Base-by-base conservation (phyloP, 2,113 vertebrate species). In the Myocastor coypus region DNA sequence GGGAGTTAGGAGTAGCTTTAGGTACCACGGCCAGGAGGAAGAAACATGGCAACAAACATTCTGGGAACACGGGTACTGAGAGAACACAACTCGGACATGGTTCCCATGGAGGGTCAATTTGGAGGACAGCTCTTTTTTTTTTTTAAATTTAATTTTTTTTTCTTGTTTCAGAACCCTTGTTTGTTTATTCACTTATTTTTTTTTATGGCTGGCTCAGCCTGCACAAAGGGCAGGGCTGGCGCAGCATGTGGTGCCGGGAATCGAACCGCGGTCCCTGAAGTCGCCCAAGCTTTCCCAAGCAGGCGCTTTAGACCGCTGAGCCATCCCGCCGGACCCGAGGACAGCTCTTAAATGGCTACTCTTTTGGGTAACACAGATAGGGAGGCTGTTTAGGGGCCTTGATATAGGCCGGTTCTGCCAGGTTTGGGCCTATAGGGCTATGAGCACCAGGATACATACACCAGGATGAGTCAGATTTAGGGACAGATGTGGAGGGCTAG, bases 1-100 rank as follows among this genome's bases (percentile, higher is more conserved):
- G 1, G 11, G n/a, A 13, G 26, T 3, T 34, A 22, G 63, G 34
- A 5, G 4, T 7, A 46, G 46, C 12, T 20, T 0, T 2, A 9
- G 34, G 34, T 7, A 1, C 1, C 14, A 20, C 5, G 17, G 52
- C 19, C 26, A 40, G 57, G 7, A 50, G 19, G 5, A 8, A 4
- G 69, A 59, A 28, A 50, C 16, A 9, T 5, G 0, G 66, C 37
- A 61, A 71, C 46, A 64, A 8, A 57, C 14, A 57, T 84, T 82
- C 50, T 91, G 34, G 61, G 71, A 81, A 78, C 4, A 5, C 16
- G 22, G 8, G 2, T 50, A 19, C 26, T 19, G n/a, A 68, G 22
- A 19, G 46, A 57, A 59, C 10, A 63, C 24, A 88, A 63, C 34
- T 30, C 61, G 32, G 46, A 91, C 2, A 1, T 90, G 8, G 2